A percentile compares a stretch with the other conserved stretches of the same genome.
Conservation (phyloP, 2,888 invertebrate species). For the Trissolcus brochymenae region DNA sequence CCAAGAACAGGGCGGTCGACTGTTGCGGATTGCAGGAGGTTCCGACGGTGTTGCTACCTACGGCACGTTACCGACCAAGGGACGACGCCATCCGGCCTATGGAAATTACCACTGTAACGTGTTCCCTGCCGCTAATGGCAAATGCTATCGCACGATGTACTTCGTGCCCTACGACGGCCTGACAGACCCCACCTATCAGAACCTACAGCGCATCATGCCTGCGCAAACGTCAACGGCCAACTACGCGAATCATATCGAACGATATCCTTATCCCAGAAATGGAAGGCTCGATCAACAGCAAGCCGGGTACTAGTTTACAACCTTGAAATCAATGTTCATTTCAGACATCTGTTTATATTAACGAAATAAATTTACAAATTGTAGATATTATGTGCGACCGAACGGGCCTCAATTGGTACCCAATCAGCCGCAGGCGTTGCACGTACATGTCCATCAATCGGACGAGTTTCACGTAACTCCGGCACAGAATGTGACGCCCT, state of each 20-base stretch:
- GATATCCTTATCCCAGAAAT: slow-evolving; percentile 72
- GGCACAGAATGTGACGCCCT: slow-evolving; percentile 45
- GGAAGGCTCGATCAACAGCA: slow-evolving; percentile 59
- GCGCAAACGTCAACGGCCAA: slow-evolving; percentile 66
- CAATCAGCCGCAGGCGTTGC: slow-evolving; percentile 65
- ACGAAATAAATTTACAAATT: slow-evolving; percentile 1
- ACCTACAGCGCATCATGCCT: slow-evolving; percentile 71
- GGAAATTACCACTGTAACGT: slow-evolving; percentile 66
- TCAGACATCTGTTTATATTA: too few species aligned
- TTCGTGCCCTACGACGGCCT: slow-evolving; percentile 73
- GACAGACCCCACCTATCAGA: slow-evolving; percentile 73
- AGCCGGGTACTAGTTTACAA: slow-evolving; percentile 32
- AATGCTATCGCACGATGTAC: slow-evolving; percentile 74
- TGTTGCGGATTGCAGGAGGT: slow-evolving; percentile 67
- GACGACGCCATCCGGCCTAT: slow-evolving; percentile 51
- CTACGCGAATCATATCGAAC: slow-evolving; percentile 72
- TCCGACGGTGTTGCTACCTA: slow-evolving; percentile 63
- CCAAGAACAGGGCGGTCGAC: slow-evolving; percentile 64
- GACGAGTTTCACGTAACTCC: slow-evolving; percentile 66
- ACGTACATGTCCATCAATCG: slow-evolving; percentile 71
- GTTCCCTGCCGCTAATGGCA: slow-evolving; percentile 62
- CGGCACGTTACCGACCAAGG: slow-evolving; percentile 62
- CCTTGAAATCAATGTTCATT: too few species aligned
- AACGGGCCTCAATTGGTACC: slow-evolving; percentile 57
- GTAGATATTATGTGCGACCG: slow-evolving; percentile 67